Base-by-base conservation (phyloP, 2,888 invertebrate species). In the Antitype chi region DNA sequence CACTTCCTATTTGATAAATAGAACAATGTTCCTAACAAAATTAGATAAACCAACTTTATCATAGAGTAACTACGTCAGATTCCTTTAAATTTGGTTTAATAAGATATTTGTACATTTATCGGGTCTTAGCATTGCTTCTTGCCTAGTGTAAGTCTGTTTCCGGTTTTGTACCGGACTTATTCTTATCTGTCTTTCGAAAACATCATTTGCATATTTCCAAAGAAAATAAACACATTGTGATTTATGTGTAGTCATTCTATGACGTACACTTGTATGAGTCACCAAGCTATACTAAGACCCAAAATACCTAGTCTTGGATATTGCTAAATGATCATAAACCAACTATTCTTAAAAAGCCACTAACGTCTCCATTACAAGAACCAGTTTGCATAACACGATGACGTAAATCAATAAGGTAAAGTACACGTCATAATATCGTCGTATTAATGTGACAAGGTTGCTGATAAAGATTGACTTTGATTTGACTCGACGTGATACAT, bases 401-500 rank as follows among this genome's bases (percentile, higher is more conserved):
- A 89, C 89, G 87, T 87, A 85, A 89, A 87, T 85, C 70, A 76
- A 74, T 87, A 86, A 80, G 75, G 88, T 81, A 89, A 88, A 87
- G 78, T 78, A 71, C 78, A 87, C 87, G 85, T 88, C 88, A 89
- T 81, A 79, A 85, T 81, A 82, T 70, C 77, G 76, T 80, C 84
- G 76, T 83, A 79, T 81, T 76, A 78, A 73, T 78, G 72, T 80
- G 85, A 85, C 89, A 90, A 90, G 89, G 90, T 89, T 85, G 80
- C 78, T 74, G 79, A 81, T 92, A 93, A 90, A 85, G 75, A 84
- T 82, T 89, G 91, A 93, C 91, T 92, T 92, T 93, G 92, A 92
- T 92, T 92, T 90, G 90, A 92, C 91, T 90, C 81, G 77, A 88
- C 84, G 71, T 85, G 75, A 84, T 87, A 85, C n/a, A n/a, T n/a